Base-by-base conservation (phyloP, 1,140 invertebrate genomes). In the Ephestia elutella region DNA sequence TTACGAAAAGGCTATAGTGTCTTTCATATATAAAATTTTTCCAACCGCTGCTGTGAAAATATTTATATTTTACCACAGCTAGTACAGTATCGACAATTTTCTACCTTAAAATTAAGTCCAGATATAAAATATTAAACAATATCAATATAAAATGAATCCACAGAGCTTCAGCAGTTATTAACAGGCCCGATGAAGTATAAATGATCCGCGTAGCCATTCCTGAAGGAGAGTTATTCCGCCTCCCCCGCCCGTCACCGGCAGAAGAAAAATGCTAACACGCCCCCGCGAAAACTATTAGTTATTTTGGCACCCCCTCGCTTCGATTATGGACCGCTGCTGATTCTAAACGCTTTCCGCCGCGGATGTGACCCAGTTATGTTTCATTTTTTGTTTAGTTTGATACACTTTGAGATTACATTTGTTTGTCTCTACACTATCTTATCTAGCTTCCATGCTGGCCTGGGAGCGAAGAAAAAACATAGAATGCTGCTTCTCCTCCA, bases 211-310 rank as follows among this genome's bases (percentile, higher is more conserved):
- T 72, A 69, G 69, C 72, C 71, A 81, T 73, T 72, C 66, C 79
- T 76, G 76, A 77, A 82, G 71, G 73, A 70, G 73, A 73, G 68
- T 75, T 72, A 72, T 72, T 72, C 74, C 68, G 18, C 58, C 62
- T 32, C 58, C 35, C 58, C 20, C 68, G 75, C 59, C 70, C 84
- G 84, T 87, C 84, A 87, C 75, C 70, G 78, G 63, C 85, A 86
- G 82, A 87, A 87, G 85, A 87, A 87, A 86, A 87, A 87, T 87
- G 85, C 82, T 86, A 86, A 87, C 84, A 87, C 82, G 78, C 82
- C 85, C 79, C 78, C 82, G 78, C 82, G 76, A 80, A 86, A 87
- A 87, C 82, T 87, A 87, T 86, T 87, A 86, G 85, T 87, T 86
- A 87, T 85, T 87, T 87, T 85, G 82, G 85, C 82, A 86, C 82